A percentile compares a stretch with the other conserved stretches of the same genome.
Evolutionary conservation across 2,113 vertebrate species (phyloP).

Genomic region (Arizona elegans): DNA sequence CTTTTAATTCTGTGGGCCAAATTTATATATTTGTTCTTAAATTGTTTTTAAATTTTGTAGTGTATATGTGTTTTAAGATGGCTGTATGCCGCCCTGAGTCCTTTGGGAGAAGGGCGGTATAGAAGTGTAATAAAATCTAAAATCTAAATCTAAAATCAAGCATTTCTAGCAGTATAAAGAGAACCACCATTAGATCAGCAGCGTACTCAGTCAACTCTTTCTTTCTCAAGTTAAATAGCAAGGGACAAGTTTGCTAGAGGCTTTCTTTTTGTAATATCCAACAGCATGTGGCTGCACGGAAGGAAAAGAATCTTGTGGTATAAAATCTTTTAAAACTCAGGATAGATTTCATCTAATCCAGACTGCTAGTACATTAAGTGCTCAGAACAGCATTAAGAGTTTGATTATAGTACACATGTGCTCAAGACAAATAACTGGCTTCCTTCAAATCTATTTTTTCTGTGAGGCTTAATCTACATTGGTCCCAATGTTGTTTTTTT

Average conservation of each 20-base stretch:
- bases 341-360: neutral
- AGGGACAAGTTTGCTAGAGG: neutral
- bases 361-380: neutral
- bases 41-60: too few relatives aligned
- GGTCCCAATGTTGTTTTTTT: neutral
- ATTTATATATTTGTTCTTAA: too few relatives aligned
- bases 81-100: too few relatives aligned
- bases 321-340: neutral
- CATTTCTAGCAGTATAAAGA: neutral
- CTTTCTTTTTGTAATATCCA: neutral
- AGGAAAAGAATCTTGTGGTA: neutral
- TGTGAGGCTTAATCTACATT: neutral
- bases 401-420: neutral
- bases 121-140: too few relatives aligned
- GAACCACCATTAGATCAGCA: neutral
- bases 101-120: too few relatives aligned
- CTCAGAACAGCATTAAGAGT: neutral
- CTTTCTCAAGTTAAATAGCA: neutral
- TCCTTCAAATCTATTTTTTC: neutral
- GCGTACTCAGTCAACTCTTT: neutral
- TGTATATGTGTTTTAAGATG: too few relatives aligned
- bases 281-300: neutral
- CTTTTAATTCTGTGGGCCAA: too few relatives aligned
- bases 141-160: neutral
- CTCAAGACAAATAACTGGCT: neutral